phyloP scores from a whole-genome alignment of 1,140 invertebrate genomes.

The Drepana arcuata region DNA sequence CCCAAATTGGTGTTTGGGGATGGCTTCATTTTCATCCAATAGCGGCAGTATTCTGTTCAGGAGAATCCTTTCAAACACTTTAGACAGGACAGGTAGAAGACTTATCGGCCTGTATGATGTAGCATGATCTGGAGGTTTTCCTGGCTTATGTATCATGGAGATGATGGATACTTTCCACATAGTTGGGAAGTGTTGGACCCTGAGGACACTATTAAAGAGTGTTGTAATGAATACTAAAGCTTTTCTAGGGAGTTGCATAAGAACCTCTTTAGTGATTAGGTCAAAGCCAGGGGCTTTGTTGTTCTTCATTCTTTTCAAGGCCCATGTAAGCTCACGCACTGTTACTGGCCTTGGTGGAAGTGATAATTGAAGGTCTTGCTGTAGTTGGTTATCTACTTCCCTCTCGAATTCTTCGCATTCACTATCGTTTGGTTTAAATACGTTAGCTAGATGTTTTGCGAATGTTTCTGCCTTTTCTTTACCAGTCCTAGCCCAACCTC shows the following conservation, averaged over 20 bases:
- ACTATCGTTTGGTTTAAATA: conserved; percentile 8
- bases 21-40: neutral
- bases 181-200: conserved; percentile 1
- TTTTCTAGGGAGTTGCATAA: conserved; percentile 1
- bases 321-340: conserved; percentile 6
- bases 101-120: conserved; percentile 1
- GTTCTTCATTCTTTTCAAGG: neutral
- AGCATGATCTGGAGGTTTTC: neutral
- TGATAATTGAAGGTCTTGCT: conserved; percentile 6
- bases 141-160: conserved; percentile 3
- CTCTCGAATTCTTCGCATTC: neutral
- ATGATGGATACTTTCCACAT: conserved; percentile 3
- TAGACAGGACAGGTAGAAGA: neutral
- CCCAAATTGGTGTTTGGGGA: neutral
- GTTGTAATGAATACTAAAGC: neutral
- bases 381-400: conserved; percentile 1
- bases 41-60: neutral
- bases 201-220: neutral
- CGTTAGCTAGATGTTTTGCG: conserved; percentile 6
- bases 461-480: conserved; percentile 6
- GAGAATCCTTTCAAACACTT: neutral
- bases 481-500: neutral
- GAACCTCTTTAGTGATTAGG: conserved; percentile 1
- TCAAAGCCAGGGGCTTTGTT: conserved; percentile 9
- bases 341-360: conserved; percentile 8